Evolutionary conservation across 2,888 invertebrate genomes (phyloP), one percentile per base, ranked within the genome.

Genomic region (Leptinotarsa juncta): DNA sequence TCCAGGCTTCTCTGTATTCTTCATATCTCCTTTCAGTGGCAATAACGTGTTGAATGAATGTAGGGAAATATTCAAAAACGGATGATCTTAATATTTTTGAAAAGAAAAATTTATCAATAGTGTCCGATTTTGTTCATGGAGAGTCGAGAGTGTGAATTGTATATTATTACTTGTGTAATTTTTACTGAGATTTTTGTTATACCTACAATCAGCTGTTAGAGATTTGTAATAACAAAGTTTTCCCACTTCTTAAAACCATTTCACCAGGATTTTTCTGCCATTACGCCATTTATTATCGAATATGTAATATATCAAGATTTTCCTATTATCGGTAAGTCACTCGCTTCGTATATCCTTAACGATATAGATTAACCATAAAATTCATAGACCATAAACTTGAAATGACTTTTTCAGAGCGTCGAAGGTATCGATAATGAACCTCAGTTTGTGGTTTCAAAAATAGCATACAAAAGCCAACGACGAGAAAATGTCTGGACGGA

Each of bases 301-400:
- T 15, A 23, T 60, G 26, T 23, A 60, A 4, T 60, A 26, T 26
- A 20, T 60, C 15, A 20, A 14, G 23, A 23, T 20, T 23, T 60
- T 20, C 26, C 2, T 60, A 60, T 60, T 60, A 60, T 23, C 60
- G 15, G 23, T 60, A 42, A 42, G 42, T 60, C 26, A 26, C 23
- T 26, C 26, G 60, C 14, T 23, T 60, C 60, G 23, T 60, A 60
- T 23, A 60, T 23, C 60, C 60, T 60, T 60, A 60, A 26, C 60
- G 60, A 60, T 26, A 60, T 60, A 23, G 60, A 60, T 60, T 60
- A 60, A 60, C 20, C 26, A 60, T 60, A 60, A 60, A 60, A 60
- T 26, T 26, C 23, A 60, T 26, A 15, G 60, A 26, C 26, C 60
- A 60, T 60, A 60, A 60, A 60, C 4, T 3, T 20, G 23, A 60